phyloP scores from a whole-genome alignment of 2,113 vertebrate genomes.

The Tauraco erythrolophus region DNA sequence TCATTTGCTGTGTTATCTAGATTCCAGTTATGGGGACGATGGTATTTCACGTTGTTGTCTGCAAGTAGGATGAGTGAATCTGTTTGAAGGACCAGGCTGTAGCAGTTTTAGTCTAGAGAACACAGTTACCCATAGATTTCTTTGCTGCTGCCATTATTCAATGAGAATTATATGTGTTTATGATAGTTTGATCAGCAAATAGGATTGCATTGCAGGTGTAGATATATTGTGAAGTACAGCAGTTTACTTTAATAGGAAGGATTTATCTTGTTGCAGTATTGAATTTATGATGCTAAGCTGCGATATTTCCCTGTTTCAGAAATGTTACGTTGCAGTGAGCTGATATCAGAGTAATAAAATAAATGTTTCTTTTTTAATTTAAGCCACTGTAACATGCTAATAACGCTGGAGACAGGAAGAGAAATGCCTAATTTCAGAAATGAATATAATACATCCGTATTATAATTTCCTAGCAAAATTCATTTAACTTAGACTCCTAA shows the following conservation, averaged over 20 bases:
- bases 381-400: conserved; percentile 34
- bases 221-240: conserved; percentile 37
- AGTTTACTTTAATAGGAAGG: conserved; percentile 61
- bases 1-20: neutral
- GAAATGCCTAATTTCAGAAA: neutral
- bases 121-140: neutral
- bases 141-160: conserved; percentile 29
- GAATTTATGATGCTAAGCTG: conserved; percentile 52
- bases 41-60: neutral
- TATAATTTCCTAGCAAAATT: conserved; percentile 17
- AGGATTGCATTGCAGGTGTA: conserved; percentile 27
- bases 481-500: neutral
- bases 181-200: conserved; percentile 30
- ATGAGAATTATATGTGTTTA: conserved; percentile 54
- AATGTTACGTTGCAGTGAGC: conserved; percentile 41
- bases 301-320: conserved; percentile 52
- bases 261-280: conserved; percentile 54
- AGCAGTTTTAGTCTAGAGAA: conserved; percentile 32
- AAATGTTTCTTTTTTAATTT: conserved; percentile 62
- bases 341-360: conserved; percentile 58
- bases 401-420: conserved; percentile 25
- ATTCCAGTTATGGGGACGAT: neutral
- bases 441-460: neutral
- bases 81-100: neutral
- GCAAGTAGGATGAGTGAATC: neutral